Conservation (phyloP, 2,113 vertebrate species). For the Ceyx cyanopectus region DNA sequence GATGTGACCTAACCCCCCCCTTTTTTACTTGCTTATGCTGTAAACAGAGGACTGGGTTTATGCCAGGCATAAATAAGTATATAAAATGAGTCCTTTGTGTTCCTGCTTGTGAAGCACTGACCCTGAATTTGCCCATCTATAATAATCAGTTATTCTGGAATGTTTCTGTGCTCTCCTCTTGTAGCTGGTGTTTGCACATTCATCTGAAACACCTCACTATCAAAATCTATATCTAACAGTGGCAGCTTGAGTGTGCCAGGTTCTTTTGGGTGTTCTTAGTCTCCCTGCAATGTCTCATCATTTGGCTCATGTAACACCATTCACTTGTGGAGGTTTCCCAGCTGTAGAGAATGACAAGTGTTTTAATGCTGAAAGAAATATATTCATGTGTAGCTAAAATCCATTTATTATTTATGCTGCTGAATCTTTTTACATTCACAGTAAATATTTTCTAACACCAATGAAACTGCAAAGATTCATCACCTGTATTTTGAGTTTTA, state of each 20-base stretch:
- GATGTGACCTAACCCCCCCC: neutral
- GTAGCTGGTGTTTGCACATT: neutral
- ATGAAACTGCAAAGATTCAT: conserved; percentile 22
- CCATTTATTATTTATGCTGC: conserved; percentile 21
- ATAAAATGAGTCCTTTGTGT: neutral
- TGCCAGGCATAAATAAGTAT: neutral
- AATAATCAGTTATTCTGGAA: neutral
- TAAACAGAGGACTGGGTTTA: neutral
- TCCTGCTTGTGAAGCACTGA: neutral
- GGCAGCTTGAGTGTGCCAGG: neutral
- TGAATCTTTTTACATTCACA: conserved; percentile 9
- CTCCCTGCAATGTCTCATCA: conserved; percentile 11
- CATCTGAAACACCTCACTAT: neutral
- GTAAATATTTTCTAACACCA: conserved; percentile 52
- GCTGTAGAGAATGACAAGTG: conserved; percentile 10
- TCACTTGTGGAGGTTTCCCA: conserved; percentile 21
- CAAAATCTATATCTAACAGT: neutral
- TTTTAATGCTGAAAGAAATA: conserved; percentile 33
- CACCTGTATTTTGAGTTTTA: neutral
- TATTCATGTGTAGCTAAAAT: neutral
- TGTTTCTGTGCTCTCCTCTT: neutral
- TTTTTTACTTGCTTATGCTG: neutral
- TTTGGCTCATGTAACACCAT: conserved; percentile 12
- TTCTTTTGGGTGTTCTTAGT: conserved; percentile 7
- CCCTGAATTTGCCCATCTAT: neutral